A percentile compares a stretch with the other conserved stretches of the same genome.
Conservation (phyloP, 2,797 vertebrate genomes). For the Gymnothorax reevesii region DNA sequence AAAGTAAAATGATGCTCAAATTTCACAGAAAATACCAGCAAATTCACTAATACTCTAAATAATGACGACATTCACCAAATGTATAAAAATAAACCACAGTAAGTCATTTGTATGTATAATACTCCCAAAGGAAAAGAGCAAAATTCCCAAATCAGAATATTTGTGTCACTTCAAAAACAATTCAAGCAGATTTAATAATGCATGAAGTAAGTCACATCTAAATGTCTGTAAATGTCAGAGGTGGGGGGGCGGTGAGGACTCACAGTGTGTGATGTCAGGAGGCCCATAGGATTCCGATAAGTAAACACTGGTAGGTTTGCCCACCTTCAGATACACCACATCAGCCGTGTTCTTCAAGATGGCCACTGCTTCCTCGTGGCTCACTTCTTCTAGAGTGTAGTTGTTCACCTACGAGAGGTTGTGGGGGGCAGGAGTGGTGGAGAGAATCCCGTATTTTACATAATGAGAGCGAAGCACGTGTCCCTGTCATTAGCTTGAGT, state of each 20-base stretch:
- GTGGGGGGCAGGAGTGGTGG: constrained; percentile 33
- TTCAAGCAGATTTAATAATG: no score
- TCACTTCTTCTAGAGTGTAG: constrained; percentile 95
- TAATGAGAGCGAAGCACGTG: neutral
- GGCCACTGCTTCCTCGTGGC: constrained; percentile 93
- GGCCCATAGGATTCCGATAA: constrained; percentile 94
- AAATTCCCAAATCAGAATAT: neutral
- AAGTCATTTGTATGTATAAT: neutral
- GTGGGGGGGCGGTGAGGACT: constrained; percentile 62
- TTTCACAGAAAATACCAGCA: neutral
- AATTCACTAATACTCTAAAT: neutral
- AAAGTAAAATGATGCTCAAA: neutral
- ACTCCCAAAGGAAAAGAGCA: neutral
- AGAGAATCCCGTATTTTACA: neutral
- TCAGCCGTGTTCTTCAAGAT: constrained; percentile 96
- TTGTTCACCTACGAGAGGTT: constrained; percentile 84
- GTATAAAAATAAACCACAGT: neutral
- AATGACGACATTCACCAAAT: neutral
- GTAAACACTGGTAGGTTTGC: constrained; percentile 94
- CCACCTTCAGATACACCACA: constrained; percentile 93
- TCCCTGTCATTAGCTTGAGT: neutral
- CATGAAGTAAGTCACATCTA: neutral
- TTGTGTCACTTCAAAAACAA: no score
- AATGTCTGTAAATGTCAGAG: neutral
- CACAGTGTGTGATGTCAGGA: constrained; percentile 94